These are phyloP conservation scores for Brachyrhaphis roseni DNA, from an alignment of 2,797 vertebrate genomes.

Conservation along the genomic window DNA sequence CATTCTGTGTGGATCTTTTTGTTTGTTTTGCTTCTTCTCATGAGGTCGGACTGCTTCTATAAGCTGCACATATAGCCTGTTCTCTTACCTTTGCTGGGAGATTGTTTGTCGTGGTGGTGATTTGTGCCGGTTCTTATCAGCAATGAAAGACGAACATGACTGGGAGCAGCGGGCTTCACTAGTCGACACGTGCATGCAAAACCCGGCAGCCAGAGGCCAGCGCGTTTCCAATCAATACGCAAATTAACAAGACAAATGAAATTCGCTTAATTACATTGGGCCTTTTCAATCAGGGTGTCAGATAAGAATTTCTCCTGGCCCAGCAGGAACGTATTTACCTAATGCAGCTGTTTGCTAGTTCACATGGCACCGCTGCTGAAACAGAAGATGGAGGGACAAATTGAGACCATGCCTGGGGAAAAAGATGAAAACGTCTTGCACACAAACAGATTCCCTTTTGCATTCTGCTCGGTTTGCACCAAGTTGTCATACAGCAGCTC, in stretches of 20 bases:
- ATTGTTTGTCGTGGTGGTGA: constrained; percentile 46
- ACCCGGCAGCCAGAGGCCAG: constrained; percentile 40
- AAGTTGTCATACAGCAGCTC: constrained; percentile 32
- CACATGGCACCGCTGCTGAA: not conserved
- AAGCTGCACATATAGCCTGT: not conserved
- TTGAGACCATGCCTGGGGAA: constrained; percentile 8
- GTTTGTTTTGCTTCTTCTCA: not conserved
- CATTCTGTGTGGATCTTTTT: not conserved
- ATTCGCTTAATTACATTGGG: constrained; percentile 60
- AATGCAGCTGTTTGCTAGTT: constrained; percentile 8
- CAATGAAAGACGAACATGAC: constrained; percentile 53
- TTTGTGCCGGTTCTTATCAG: constrained; percentile 32
- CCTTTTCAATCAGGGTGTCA: constrained; percentile 24
- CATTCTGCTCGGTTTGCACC: constrained; percentile 38
- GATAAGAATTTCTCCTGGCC: constrained; percentile 31
- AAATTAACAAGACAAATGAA: constrained; percentile 69
- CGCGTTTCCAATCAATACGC: constrained; percentile 60
- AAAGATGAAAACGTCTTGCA: constrained; percentile 18
- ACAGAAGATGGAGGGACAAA: not conserved
- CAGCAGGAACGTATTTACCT: not conserved
- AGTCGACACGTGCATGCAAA: not conserved
- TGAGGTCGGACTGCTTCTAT: not conserved
- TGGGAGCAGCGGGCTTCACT: constrained; percentile 22
- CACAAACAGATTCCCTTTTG: constrained; percentile 39
- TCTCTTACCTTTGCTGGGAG: constrained; percentile 11